Conservation (phyloP, 2,888 invertebrate species). For the Dilophus febrilis region DNA sequence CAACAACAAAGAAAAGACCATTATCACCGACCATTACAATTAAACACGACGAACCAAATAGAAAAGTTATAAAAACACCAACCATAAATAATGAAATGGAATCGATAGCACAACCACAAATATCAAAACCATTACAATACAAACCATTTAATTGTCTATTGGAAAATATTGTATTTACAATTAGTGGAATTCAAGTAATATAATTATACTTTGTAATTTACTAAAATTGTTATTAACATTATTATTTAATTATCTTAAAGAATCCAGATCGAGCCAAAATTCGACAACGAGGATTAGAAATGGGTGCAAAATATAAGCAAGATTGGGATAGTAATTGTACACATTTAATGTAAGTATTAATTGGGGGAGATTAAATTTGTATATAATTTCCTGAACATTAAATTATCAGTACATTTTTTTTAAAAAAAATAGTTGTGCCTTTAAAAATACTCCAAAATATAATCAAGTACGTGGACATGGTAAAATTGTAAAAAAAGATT, state of each 20-base stretch:
- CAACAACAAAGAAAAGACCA: constrained; percentile 9
- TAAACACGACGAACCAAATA: constrained; percentile 12
- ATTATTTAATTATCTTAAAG: constrained; percentile 23
- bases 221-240: background rate
- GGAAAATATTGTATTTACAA: constrained; percentile 51
- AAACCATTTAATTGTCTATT: constrained; percentile 43
- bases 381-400: too few species aligned
- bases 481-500: constrained; percentile 47
- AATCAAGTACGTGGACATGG: constrained; percentile 46
- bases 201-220: background rate
- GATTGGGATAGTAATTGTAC: constrained; percentile 65
- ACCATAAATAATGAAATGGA: background rate
- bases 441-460: constrained; percentile 76
- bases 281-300: constrained; percentile 46
- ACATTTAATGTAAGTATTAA: constrained; percentile 75
- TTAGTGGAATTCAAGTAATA: constrained; percentile 56
- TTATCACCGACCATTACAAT: constrained; percentile 13
- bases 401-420: too few species aligned
- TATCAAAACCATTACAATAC: constrained; percentile 12
- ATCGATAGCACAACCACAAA: background rate
- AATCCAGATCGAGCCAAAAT: constrained; percentile 59
- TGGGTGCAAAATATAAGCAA: constrained; percentile 63
- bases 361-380: too few species aligned
- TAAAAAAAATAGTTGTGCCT: constrained; percentile 86
- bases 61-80: constrained; percentile 18